Base-by-base conservation (phyloP, 2,888 invertebrate species). In the Galeopsomyia nigrocyanea region DNA sequence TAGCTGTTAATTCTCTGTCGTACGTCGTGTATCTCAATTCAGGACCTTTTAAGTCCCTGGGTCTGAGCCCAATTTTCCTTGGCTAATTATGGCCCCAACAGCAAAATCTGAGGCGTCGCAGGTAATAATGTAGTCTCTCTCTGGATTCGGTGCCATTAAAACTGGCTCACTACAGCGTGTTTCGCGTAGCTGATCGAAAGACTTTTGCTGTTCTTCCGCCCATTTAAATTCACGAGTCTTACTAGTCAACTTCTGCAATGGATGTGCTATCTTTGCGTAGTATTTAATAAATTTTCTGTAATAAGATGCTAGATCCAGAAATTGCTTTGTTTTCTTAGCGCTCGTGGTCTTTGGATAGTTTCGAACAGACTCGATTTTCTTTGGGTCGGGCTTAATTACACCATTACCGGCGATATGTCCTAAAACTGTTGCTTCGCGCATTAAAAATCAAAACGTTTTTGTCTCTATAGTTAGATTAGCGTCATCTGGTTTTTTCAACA, bases 221-320 rank as follows among this genome's bases (percentile, higher is more conserved):
- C 57, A 57, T 0, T 22, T 5, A 17, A 66, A 57, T 31, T 57
- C 16, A 3, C n/a, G 14, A 1, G 2, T 50, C 17, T 58, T 22
- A 0, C 65, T 9, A 5, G 65, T 62, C 2, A 78, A 53, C 0
- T 46, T n/a, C 0, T 73, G 64, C n/a, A 76, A 26, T 7, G 75
- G 75, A 55, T 71, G 65, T 0, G 73, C 71, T 0, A 73, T 63
- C 49, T 64, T 62, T 2, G 75, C 64, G 16, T 68, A 75, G 17
- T 72, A 56, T 6, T 53, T 19, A 0, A 77, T 74, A 21, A 77
- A 78, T 46, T 72, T n/a, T 47, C 75, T 9, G 62, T 77, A 78
- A 60, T 75, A 76, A 1, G 66, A 66, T 0, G 71, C 0, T 72
- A 75, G 0, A 72, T n/a, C n/a, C n/a, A 39, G 5, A 13, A 76